Evolutionary conservation across 1,140 invertebrate species (phyloP).

Genomic region (Euschistus heros): DNA sequence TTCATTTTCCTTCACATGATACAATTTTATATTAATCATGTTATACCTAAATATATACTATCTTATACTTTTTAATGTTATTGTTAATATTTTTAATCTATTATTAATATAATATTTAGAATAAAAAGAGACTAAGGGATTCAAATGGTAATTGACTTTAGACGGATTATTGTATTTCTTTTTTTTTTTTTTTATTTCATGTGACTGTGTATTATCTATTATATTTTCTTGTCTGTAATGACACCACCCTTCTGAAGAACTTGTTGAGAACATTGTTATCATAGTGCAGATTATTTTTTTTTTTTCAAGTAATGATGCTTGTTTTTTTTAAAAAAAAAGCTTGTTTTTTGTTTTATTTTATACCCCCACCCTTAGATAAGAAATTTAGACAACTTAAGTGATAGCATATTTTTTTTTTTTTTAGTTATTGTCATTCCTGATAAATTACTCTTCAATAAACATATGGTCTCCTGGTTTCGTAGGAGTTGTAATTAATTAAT

Average conservation of each 20-base stretch:
- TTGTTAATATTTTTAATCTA: conserved; percentile 6
- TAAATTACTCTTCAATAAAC: no score
- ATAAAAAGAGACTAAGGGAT: conserved; percentile 5
- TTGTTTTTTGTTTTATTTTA: neutral
- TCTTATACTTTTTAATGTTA: conserved; percentile 9
- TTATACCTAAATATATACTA: conserved; percentile 9
- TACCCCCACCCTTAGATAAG: no score
- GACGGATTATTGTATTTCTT: conserved; percentile 2
- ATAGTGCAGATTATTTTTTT: neutral
- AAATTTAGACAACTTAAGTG: no score
- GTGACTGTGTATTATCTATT: conserved; percentile 1
- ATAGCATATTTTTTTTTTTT: no score
- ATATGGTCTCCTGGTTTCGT: no score
- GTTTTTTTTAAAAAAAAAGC: neutral
- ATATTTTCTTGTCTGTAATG: neutral
- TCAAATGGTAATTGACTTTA: neutral
- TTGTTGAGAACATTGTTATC: neutral
- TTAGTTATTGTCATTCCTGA: no score
- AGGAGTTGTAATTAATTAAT: no score
- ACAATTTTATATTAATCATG: conserved; percentile 9
- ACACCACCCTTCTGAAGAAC: neutral
- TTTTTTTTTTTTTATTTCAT: conserved; percentile 1
- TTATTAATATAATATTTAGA: neutral
- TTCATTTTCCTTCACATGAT: conserved; percentile 6
- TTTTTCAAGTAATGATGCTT: conserved; percentile 6